Conservation (phyloP, 2,797 vertebrate species). For the Cheirogaleus major region DNA sequence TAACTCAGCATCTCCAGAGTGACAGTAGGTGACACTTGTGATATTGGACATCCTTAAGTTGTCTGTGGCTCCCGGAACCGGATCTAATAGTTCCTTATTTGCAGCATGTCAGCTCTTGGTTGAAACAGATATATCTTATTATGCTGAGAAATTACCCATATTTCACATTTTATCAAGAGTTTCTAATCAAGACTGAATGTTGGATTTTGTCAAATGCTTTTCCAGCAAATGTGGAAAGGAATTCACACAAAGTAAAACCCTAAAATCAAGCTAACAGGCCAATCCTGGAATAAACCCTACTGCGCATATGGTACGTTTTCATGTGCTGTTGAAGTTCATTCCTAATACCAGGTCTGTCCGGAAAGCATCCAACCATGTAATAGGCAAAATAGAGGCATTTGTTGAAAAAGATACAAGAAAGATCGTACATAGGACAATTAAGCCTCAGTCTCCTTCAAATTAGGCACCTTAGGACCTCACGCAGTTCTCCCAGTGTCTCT, state of each 20-base stretch:
- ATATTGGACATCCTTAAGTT: accelerated
- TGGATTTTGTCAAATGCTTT: background rate
- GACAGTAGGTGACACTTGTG: background rate
- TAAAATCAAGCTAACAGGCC: no score
- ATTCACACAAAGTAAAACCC: background rate
- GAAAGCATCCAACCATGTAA: no score
- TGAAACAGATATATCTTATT: background rate
- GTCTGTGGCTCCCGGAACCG: no score
- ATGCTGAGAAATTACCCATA: background rate
- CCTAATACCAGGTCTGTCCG: no score
- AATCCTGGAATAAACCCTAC: background rate
- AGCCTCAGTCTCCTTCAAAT: no score
- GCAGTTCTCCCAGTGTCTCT: no score
- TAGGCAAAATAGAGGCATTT: no score
- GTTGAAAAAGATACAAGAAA: no score
- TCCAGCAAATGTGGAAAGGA: background rate
- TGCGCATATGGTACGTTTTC: no score
- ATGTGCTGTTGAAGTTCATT: background rate
- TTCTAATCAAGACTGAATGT: background rate
- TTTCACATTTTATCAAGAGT: background rate
- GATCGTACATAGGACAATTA: no score
- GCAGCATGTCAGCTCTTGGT: background rate
- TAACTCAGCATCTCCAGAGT: background rate
- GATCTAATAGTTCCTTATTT: background rate
- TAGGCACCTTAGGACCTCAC: no score